Evolutionary conservation across 2,888 invertebrate species (phyloP).

Genomic region (Sinopyrophorus schimmeli): DNA sequence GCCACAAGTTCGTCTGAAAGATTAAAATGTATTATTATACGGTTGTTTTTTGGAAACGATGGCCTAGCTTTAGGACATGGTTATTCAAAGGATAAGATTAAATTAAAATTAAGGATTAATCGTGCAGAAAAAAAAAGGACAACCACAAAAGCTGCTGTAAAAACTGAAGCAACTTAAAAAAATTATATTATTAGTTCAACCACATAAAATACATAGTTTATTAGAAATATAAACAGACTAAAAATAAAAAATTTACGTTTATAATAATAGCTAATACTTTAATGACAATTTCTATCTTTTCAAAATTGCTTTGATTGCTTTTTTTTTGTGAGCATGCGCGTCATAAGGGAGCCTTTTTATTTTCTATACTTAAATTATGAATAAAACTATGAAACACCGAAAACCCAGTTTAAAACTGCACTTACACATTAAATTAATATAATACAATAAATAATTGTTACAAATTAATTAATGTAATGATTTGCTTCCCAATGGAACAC

Average conservation of each 20-base stretch:
- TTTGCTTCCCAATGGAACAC: constrained; percentile 5
- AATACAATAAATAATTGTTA: constrained; percentile 24
- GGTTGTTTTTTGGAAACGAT: too few relatives aligned
- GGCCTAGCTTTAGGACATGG: too few relatives aligned
- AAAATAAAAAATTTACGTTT: constrained; percentile 42
- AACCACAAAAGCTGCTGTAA: constrained; percentile 37
- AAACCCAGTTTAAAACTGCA: constrained; percentile 7
- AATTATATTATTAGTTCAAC: constrained; percentile 51
- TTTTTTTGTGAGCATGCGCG: too few relatives aligned
- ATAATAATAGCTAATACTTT: constrained; percentile 31
- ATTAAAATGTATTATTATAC: constrained; percentile 8
- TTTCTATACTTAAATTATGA: constrained; percentile 10
- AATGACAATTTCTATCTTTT: constrained; percentile 28
- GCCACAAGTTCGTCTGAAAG: constrained; percentile 89
- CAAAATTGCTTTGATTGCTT: too few relatives aligned
- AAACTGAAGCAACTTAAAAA: constrained; percentile 42
- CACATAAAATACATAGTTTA: constrained; percentile 51
- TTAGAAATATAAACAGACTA: constrained; percentile 53
- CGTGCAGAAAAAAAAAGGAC: too few relatives aligned
- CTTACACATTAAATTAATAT: constrained; percentile 17
- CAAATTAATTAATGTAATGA: constrained; percentile 6
- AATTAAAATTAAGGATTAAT: too few relatives aligned
- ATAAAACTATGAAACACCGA: constrained; percentile 17
- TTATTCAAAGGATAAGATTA: too few relatives aligned
- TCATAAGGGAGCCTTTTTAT: constrained; percentile 17